These are phyloP conservation scores for Phymanthus crucifer DNA, from an alignment of 92 coral and sea anemone species.

Conservation along the genomic window DNA sequence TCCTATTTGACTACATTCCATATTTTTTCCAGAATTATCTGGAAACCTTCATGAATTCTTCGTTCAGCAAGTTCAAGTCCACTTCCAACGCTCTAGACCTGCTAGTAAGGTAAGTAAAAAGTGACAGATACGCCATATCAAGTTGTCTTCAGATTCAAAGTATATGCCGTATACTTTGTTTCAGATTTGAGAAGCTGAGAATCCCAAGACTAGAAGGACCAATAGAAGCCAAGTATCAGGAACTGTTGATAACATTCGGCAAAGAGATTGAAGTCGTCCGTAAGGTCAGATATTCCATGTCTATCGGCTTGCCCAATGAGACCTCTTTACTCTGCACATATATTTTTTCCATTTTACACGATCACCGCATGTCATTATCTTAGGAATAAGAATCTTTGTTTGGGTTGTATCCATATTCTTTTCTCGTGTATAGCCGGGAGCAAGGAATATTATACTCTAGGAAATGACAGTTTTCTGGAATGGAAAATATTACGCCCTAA, in stretches of 20 bases:
- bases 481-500: too few relatives aligned
- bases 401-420: too few relatives aligned
- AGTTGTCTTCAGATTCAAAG: neutral
- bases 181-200: slow-evolving; percentile 77
- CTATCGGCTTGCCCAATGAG: too few relatives aligned
- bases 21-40: slow-evolving; percentile 45
- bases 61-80: slow-evolving; percentile 67
- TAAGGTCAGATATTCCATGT: slow-evolving; percentile 41
- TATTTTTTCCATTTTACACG: too few relatives aligned
- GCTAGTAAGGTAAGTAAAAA: slow-evolving; percentile 52
- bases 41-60: slow-evolving; percentile 69
- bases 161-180: neutral
- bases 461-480: too few relatives aligned
- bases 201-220: slow-evolving; percentile 70
- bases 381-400: too few relatives aligned
- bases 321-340: too few relatives aligned
- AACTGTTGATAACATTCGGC: slow-evolving; percentile 70
- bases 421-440: too few relatives aligned
- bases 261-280: slow-evolving; percentile 76
- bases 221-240: slow-evolving; percentile 59
- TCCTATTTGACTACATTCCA: neutral
- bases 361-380: too few relatives aligned
- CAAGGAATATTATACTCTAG: too few relatives aligned
- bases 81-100: slow-evolving; percentile 75
- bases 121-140: too few relatives aligned